These are phyloP conservation scores for Heliconius nattereri DNA, from an alignment of 1,140 invertebrate species.

Conservation along the genomic window DNA sequence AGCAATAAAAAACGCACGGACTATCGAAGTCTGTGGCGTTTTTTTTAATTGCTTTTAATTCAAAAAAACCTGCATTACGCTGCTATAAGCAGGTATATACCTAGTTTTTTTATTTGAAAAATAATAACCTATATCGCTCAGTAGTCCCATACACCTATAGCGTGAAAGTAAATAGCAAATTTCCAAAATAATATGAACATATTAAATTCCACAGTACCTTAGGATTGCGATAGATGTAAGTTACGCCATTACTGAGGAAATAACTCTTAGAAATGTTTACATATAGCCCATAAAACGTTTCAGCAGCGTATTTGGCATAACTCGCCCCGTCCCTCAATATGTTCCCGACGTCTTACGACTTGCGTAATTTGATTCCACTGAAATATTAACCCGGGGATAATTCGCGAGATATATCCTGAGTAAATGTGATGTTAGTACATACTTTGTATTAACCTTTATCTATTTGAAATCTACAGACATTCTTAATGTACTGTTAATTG, in stretches of 20 bases:
- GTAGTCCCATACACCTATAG: too few species aligned
- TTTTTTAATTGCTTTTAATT: too few species aligned
- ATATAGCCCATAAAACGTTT: constrained; percentile 59
- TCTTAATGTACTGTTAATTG: too few species aligned
- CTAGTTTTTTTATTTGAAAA: too few species aligned
- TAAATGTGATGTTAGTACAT: constrained; percentile 21
- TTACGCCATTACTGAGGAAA: constrained; percentile 52
- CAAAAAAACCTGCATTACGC: too few species aligned
- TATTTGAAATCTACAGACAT: not conserved
- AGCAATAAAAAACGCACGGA: too few species aligned
- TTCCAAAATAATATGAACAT: not conserved
- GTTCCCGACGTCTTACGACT: constrained; percentile 57
- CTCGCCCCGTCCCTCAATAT: constrained; percentile 60
- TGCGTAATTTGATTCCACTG: constrained; percentile 71
- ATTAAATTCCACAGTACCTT: constrained; percentile 2
- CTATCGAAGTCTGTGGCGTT: too few species aligned
- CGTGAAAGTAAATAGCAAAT: too few species aligned
- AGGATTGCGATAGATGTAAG: constrained; percentile 25
- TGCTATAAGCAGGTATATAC: too few species aligned
- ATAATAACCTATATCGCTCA: too few species aligned
- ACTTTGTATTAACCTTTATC: not conserved
- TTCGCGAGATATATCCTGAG: constrained; percentile 49
- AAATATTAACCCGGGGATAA: constrained; percentile 69
- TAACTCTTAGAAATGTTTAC: constrained; percentile 57
- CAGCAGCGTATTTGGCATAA: constrained; percentile 56